These are phyloP conservation scores for Baryphthengus martii DNA, from an alignment of 2,113 vertebrate species.

Conservation along the genomic window DNA sequence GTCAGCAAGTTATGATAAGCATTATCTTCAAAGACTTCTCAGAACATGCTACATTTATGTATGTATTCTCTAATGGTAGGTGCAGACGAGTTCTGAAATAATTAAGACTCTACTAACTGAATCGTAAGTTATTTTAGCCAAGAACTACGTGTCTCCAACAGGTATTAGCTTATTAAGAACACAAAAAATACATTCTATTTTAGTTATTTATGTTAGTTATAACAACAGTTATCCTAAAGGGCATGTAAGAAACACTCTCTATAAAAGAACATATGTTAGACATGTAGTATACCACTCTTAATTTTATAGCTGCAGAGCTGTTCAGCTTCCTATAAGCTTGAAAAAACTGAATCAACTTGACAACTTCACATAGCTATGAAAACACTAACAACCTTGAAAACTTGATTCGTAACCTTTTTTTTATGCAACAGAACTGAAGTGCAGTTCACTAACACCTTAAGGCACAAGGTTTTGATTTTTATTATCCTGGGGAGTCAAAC, in stretches of 20 bases:
- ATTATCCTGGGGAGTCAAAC: neutral
- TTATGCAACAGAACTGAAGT: neutral
- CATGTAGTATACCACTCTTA: neutral
- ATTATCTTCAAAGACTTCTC: neutral
- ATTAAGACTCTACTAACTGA: neutral
- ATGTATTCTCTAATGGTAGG: neutral
- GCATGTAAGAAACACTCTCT: neutral
- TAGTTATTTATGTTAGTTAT: no score
- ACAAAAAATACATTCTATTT: neutral
- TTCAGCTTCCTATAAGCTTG: neutral
- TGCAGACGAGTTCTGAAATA: neutral
- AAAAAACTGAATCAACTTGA: neutral
- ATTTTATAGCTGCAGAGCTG: neutral
- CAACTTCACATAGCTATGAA: neutral
- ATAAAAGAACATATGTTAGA: neutral
- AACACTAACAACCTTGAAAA: neutral
- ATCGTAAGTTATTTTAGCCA: neutral
- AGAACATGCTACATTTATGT: neutral
- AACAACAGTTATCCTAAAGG: no score
- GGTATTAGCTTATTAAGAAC: neutral
- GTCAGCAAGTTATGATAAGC: neutral
- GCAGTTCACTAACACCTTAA: neutral
- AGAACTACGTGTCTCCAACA: neutral
- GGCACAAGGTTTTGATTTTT: neutral
- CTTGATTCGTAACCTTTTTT: neutral